phyloP scores from a whole-genome alignment of 2,797 vertebrate genomes.

The Danio tinwini region DNA sequence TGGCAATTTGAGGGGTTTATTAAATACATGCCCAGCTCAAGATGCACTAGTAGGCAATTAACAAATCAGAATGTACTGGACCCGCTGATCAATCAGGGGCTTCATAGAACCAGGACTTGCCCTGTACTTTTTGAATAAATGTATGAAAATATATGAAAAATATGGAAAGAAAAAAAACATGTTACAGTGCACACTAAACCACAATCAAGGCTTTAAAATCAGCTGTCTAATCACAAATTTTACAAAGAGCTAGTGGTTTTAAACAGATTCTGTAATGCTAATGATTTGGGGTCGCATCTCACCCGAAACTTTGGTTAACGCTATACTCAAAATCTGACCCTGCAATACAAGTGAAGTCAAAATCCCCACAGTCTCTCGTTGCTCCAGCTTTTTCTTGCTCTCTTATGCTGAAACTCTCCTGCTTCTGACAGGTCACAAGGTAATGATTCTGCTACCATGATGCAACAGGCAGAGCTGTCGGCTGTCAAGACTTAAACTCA shows the following conservation, averaged over 20 bases:
- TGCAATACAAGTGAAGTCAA: constrained; percentile 6
- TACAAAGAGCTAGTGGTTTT: not conserved
- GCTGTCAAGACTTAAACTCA: constrained; percentile 96
- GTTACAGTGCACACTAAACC: no score
- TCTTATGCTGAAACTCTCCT: constrained; percentile 67
- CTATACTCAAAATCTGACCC: not conserved
- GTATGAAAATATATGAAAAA: no score
- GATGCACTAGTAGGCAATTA: no score
- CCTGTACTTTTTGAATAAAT: no score
- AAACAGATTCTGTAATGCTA: not conserved
- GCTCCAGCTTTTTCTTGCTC: constrained; percentile 54
- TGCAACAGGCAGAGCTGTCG: constrained; percentile 94
- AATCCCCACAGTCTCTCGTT: constrained; percentile 47
- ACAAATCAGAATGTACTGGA: no score
- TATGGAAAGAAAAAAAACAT: no score
- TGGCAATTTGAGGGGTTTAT: no score
- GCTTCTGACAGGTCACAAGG: constrained; percentile 92
- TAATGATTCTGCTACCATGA: constrained; percentile 96
- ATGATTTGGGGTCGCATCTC: not conserved
- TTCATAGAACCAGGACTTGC: no score
- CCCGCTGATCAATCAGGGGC: no score
- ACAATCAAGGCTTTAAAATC: no score
- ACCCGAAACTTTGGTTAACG: not conserved
- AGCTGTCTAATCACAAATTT: no score
- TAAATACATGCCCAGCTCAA: no score